These are phyloP conservation scores for Athalia circularis DNA, from an alignment of 2,888 invertebrate species.

Conservation along the genomic window DNA sequence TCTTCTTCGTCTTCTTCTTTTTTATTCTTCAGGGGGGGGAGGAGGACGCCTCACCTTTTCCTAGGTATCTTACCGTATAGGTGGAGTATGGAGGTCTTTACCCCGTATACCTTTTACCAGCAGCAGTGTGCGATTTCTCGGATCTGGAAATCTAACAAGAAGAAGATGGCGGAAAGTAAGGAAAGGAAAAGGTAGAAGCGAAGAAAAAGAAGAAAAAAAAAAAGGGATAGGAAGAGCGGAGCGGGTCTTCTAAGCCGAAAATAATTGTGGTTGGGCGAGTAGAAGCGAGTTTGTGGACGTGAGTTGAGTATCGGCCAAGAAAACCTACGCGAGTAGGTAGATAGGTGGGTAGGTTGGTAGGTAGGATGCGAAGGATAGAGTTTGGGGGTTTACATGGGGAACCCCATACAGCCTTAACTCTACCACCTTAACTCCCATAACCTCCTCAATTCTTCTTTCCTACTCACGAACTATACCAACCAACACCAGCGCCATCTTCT, in stretches of 20 bases:
- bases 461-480: background rate
- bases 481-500: conserved; percentile 8
- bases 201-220: background rate
- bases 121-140: conserved; percentile 27
- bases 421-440: too few species aligned
- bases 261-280: conserved; percentile 63
- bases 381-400: too few species aligned
- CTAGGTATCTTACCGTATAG: background rate
- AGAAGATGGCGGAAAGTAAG: background rate
- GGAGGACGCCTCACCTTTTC: conserved; percentile 20
- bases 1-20: too few species aligned
- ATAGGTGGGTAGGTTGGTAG: background rate
- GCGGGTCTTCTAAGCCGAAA: conserved; percentile 63
- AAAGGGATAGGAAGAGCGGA: background rate
- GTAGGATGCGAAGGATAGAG: background rate
- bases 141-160: conserved; percentile 30
- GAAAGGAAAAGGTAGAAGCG: background rate
- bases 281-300: conserved; percentile 54
- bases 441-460: too few species aligned
- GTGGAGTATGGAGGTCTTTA: too few species aligned
- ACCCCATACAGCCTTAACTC: too few species aligned
- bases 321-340: conserved; percentile 39
- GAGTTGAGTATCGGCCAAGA: conserved; percentile 65
- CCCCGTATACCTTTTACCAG: background rate
- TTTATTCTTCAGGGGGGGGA: too few species aligned